Conservation (phyloP, 2,113 vertebrate species). For the Blennius ocellaris region DNA sequence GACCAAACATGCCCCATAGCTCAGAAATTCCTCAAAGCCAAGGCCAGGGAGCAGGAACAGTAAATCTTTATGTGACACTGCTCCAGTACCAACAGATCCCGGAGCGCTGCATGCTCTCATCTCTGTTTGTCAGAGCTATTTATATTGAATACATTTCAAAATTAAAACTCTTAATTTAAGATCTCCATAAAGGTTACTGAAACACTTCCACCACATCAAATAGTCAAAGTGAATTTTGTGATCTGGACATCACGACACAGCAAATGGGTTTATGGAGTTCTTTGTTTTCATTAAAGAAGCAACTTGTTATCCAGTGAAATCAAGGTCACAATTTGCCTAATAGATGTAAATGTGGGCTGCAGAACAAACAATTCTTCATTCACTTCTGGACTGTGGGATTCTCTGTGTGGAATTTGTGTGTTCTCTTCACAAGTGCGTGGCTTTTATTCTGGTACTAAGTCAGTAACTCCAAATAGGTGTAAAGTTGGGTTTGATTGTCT, state of each 20-base stretch:
- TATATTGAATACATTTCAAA: conserved; percentile 1
- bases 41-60: conserved; percentile 1
- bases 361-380: no score
- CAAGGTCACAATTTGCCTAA: neutral
- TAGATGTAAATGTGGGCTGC: neutral
- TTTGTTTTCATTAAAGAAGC: neutral
- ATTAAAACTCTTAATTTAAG: neutral
- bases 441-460: no score
- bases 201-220: neutral
- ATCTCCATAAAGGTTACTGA: neutral
- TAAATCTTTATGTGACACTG: conserved; percentile 23
- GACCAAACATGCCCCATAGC: conserved; percentile 22
- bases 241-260: no score
- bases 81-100: conserved; percentile 13
- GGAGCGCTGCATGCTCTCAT: neutral
- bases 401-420: no score
- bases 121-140: neutral
- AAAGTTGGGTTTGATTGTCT: no score
- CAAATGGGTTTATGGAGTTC: no score
- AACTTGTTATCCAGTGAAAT: neutral
- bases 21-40: conserved; percentile 25
- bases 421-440: no score
- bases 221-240: neutral
- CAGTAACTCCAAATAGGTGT: no score
- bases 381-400: no score